Percentiles rank a stretch among this genome's conserved stretches.
phyloP scores from a whole-genome alignment of 2,113 vertebrate species.

The Toxotes jaculatrix region DNA sequence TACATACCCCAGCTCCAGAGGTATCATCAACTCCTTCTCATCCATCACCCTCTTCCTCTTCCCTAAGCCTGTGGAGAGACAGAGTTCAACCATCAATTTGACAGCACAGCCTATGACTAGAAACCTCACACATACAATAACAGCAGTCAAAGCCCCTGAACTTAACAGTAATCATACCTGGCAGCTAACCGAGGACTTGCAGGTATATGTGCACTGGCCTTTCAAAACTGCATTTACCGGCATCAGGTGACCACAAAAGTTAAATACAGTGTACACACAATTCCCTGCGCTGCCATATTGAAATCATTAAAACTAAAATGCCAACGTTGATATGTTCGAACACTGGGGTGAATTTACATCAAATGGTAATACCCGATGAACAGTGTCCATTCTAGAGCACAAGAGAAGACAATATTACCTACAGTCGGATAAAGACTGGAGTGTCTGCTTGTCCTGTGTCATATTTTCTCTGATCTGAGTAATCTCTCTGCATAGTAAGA shows the following conservation, averaged over 20 bases:
- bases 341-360: neutral
- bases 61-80: slow-evolving; percentile 85
- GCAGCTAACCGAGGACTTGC: neutral
- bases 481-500: slow-evolving; percentile 50
- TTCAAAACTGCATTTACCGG: neutral
- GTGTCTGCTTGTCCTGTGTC: slow-evolving; percentile 49
- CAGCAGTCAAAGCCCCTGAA: slow-evolving; percentile 20
- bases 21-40: slow-evolving; percentile 92
- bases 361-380: neutral
- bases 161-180: slow-evolving; percentile 18
- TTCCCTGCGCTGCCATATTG: neutral
- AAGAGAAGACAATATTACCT: neutral
- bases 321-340: neutral
- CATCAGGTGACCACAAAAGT: neutral
- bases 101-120: slow-evolving; percentile 21
- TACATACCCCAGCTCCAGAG: slow-evolving; percentile 95
- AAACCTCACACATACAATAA: slow-evolving; percentile 10
- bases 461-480: slow-evolving; percentile 61
- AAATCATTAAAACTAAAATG: slow-evolving; percentile 2
- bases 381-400: neutral
- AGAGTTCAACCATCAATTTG: slow-evolving; percentile 52
- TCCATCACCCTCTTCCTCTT: slow-evolving; percentile 94
- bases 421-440: slow-evolving; percentile 36
- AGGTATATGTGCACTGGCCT: slow-evolving; percentile 15
- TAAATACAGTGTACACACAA: neutral